Conservation (phyloP, 2,888 invertebrate species). For the Thyatira batis region DNA sequence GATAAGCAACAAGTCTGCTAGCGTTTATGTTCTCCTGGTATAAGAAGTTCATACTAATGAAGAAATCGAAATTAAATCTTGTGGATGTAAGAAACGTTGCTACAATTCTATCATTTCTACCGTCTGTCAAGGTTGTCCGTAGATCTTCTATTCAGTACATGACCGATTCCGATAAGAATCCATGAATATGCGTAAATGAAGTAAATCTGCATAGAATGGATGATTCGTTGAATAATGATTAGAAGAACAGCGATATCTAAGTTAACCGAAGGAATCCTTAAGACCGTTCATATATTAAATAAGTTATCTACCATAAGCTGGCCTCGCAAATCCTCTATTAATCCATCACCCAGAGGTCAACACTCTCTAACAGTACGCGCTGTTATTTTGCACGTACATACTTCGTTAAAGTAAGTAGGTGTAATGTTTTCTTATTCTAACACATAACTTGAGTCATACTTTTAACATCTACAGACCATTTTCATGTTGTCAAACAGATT, state of each 20-base stretch:
- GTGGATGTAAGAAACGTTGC: constrained; percentile 17
- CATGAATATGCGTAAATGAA: not conserved
- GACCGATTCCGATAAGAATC: not conserved
- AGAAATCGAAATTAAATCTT: constrained; percentile 40
- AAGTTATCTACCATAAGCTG: not conserved
- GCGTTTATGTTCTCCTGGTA: constrained; percentile 49
- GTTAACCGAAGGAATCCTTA: not conserved
- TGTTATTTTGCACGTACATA: constrained; percentile 2
- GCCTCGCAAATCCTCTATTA: constrained; percentile 22
- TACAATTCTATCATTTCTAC: constrained; percentile 15
- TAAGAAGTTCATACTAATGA: constrained; percentile 31
- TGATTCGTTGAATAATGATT: not conserved
- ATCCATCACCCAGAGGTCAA: constrained; percentile 32
- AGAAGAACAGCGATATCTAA: not conserved
- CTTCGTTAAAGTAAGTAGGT: not conserved
- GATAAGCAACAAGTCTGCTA: constrained; percentile 21
- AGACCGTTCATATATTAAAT: not conserved
- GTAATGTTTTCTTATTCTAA: not conserved
- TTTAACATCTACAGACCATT: not conserved
- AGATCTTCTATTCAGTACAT: not conserved
- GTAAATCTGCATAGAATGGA: not conserved
- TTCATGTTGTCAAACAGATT: not conserved
- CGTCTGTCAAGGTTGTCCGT: constrained; percentile 11
- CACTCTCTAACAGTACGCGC: constrained; percentile 17
- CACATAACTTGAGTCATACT: not conserved